phyloP scores from a whole-genome alignment of 2,113 vertebrate genomes.

The Campylorhamphus procurvoides region DNA sequence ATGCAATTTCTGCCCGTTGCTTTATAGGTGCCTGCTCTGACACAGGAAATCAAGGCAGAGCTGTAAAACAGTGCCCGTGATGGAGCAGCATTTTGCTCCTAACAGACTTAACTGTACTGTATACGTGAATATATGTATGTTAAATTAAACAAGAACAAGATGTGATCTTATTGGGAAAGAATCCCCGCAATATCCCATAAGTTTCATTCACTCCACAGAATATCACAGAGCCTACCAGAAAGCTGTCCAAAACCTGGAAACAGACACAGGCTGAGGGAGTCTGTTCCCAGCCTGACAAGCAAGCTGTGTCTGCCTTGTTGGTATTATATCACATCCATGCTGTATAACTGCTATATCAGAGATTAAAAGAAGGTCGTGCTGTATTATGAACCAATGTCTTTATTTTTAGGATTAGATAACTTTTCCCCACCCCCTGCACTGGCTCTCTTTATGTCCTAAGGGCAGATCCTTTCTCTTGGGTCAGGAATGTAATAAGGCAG shows the following conservation, averaged over 20 bases:
- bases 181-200: constrained; percentile 54
- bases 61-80: constrained; percentile 35
- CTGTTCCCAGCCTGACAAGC: background rate
- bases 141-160: constrained; percentile 70
- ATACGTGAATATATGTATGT: background rate
- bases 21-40: constrained; percentile 27
- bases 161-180: constrained; percentile 70
- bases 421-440: constrained; percentile 3
- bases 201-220: background rate
- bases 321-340: constrained; percentile 42
- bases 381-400: constrained; percentile 67
- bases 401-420: constrained; percentile 77
- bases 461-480: constrained; percentile 77
- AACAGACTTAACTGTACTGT: background rate
- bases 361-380: constrained; percentile 72
- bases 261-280: background rate
- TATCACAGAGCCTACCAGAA: constrained; percentile 32
- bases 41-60: constrained; percentile 54
- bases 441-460: constrained; percentile 72
- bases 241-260: constrained; percentile 37
- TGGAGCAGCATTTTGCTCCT: background rate
- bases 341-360: constrained; percentile 49
- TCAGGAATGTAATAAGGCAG: constrained; percentile 89
- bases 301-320: constrained; percentile 26
- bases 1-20: background rate